Base-by-base conservation (phyloP, 1,140 invertebrate genomes). In the Planococcus citri region DNA sequence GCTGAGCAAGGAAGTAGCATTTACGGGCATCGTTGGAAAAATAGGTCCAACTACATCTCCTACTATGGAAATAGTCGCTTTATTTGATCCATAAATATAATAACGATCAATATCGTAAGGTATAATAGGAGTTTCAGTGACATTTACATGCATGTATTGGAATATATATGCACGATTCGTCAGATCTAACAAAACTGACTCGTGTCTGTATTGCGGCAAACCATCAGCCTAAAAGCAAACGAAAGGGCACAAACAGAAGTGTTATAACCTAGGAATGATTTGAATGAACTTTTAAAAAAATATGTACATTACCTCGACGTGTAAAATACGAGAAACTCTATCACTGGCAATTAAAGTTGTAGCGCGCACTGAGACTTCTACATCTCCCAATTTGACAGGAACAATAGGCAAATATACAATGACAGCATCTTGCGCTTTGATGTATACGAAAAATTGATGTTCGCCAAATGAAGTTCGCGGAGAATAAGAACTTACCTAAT, bases 31-130 rank as follows among this genome's bases (percentile, higher is more conserved):
- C 0, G 89, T 91, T 0, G 92, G 91, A 76, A 97, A 97, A 21
- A 94, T 89, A 0, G 94, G 92, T 1, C 94, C 94, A 0, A 97
- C 92, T 0, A 97, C 92, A 79, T 97, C 95, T 14, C 95, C 95
- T 12, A 96, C 91, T 0, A 97, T 78, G 1, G 89, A 90, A n/a
- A 97, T 83, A 10, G 83, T 83, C 9, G 92, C 94, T 73, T 83
- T 85, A 75, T 95, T 95, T 0, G 94, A 97, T 0, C 93, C 94
- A 75, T 89, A 95, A n/a, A 98, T 88, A 77, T 95, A 98, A 77
- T 94, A 92, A 73, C 94, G 87, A 73, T 91, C 86, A 73, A 89
- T 85, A 71, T 92, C 87, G 75, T 95, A 94, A 0, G 94, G 90
- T 69, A 95, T 91, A 69, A 93, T 85, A 0, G 93, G 94, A 0